Evolutionary conservation across 2,113 vertebrate genomes (phyloP), one percentile per base, ranked within the genome.

Genomic region (Sclerurus mexicanus): DNA sequence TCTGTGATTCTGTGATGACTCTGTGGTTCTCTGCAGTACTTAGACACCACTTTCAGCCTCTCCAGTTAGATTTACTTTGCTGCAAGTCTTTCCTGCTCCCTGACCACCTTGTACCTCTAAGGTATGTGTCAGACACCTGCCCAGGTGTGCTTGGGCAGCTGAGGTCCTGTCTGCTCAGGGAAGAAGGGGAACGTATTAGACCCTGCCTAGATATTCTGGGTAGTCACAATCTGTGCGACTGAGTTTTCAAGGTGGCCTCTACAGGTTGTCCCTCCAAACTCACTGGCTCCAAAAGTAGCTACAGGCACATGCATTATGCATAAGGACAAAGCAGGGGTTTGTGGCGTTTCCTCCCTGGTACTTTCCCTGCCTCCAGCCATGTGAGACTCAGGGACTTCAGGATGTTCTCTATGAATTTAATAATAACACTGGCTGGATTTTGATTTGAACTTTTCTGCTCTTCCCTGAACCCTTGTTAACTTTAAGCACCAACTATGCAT

Each of bases 291-390:
- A 58, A 35, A 90, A 74, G 55, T 7, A 24, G 23, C 27, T 80
- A 14, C 13, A 69, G 88, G 53, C 23, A 33, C 0, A 73, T 92
- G n/a, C 42, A 88, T 94, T 83, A 86, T 88, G 25, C 47, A 88
- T 28, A 31, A 88, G 50, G 23, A 62, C 63, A 73, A 85, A n/a
- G 12, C 3, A 7, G 69, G 42, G 42, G 15, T 30, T 71, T 68
- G 44, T 56, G 22, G n/a, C 69, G 17, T 79, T 95, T 95, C 49
- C 16, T 90, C 49, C 18, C 40, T 53, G n/a, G 22, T 66, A 79
- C 85, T 87, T 52, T 87, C 62, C 15, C 40, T 91, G 82, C 66
- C 87, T 94, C 79, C 85, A 93, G 31, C 75, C 79, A 83, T 90
- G 39, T 56, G 92, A 85, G 58, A 39, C 59, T 58, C 50, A 40